Conservation (phyloP, 2,113 vertebrate species). For the Tylochromis polylepis region DNA sequence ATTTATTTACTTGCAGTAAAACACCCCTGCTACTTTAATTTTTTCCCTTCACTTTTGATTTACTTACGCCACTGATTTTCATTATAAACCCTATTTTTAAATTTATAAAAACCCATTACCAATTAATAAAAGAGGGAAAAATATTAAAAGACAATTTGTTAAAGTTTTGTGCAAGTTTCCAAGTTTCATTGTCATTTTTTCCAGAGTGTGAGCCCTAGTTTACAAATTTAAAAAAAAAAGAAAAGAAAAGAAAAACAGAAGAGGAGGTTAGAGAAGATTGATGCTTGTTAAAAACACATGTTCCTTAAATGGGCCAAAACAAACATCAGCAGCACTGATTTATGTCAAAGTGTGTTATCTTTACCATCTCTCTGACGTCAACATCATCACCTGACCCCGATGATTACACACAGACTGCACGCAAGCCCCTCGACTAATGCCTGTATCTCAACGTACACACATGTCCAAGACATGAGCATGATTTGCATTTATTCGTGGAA, state of each 20-base stretch:
- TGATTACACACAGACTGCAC: background rate
- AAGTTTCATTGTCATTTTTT: background rate
- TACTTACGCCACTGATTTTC: no score
- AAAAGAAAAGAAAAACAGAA: no score
- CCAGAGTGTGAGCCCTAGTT: background rate
- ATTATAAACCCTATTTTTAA: no score
- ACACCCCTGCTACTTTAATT: background rate
- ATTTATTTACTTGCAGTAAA: background rate
- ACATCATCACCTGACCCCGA: background rate
- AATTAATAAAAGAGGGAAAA: background rate
- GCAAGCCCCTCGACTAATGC: background rate
- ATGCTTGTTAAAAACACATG: background rate
- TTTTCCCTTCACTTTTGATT: no score
- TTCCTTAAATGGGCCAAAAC: background rate
- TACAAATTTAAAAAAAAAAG: background rate
- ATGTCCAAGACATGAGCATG: background rate
- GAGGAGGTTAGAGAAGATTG: background rate
- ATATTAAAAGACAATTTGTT: background rate
- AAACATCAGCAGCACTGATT: background rate
- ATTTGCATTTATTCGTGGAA: background rate
- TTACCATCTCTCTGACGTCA: background rate
- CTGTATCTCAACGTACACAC: background rate
- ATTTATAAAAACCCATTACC: no score
- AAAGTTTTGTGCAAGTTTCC: background rate
- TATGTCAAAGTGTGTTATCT: background rate